Base-by-base conservation (phyloP, 2,113 vertebrate species). In the Rhegmatorhina hoffmannsi region DNA sequence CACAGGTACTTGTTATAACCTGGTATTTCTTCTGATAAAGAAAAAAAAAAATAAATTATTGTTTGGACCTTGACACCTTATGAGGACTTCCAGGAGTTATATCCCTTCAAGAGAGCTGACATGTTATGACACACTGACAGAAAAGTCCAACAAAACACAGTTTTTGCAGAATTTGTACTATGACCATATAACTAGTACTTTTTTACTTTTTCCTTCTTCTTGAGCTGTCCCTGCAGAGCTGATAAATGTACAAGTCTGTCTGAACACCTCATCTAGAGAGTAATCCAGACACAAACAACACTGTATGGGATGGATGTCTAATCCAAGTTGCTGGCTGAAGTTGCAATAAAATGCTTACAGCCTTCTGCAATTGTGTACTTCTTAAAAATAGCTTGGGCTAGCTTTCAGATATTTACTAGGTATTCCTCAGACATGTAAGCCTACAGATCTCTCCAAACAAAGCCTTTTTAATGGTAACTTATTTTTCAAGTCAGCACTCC, bases 121-220 rank as follows among this genome's bases (percentile, higher is more conserved):
- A 63, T 18, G 28, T 92, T 95, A 77, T 82, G 91, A 95, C 91
- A 95, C 34, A 69, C 50, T 93, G 95, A 91, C 90, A 97, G 80
- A 97, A 96, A 96, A 81, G 87, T 93, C 77, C 93, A 94, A 67
- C 79, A 95, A 93, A 95, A 77, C 33, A 68, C 8, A 92, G n/a
- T 70, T 96, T 96, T 86, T 94, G 73, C 70, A 95, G 89, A 96
- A 96, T 97, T 95, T 93, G 94, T 91, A 96, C 58, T 94, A 94
- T 67, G 67, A 92, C 93, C 95, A 97, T 74, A 91, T 52, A 95
- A 52, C 23, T 52, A 81, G 38, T 84, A 81, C 17, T 85, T 82
- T 89, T 89, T 74, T 63, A 4, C 64, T 73, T 96, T 93, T 94
- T 74, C 6, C 38, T 96, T 82, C 63, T 89, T 87, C 74, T 89